Evolutionary conservation across 2,113 vertebrate species (phyloP), one percentile per base, ranked within the genome.

Genomic region (Lophochroa leadbeateri): DNA sequence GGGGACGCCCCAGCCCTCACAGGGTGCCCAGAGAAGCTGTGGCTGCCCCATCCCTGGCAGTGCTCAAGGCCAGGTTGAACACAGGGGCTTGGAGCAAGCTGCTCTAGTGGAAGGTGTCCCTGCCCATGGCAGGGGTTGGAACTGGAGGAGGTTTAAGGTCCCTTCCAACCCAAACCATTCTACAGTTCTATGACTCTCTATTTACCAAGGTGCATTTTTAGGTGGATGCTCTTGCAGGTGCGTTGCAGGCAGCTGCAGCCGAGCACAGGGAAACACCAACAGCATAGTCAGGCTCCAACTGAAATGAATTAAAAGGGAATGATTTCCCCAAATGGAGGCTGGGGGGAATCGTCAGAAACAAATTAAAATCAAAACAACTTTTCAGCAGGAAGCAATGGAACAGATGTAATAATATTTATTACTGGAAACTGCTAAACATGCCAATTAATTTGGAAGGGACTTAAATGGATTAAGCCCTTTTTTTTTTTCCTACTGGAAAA

Each of bases 321-420:
- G 9, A 88, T 76, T 95, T 96, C 89, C 89, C 92, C 92, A 86
- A 96, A 92, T 5, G 21, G 65, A 69, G 89, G 75, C 65, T 82
- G 72, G 55, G 79, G 60, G 88, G 37, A 90, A 65, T 57, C 58
- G 14, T 93, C 94, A 76, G 52, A 97, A 97, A 94, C 31, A 72
- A 94, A 90, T 91, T 68, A 85, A 97, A 95, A 97, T 61, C 81
- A 91, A 95, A 96, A 72, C 81, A 96, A 90, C 52, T 77, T 90
- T 95, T 93, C 71, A 81, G 43, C 89, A 76, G 87, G 94, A 93
- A 94, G 76, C 80, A 79, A 72, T 82, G 76, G 80, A 94, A 76
- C 86, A 96, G 92, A 95, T 95, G 95, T 81, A 88, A 72, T 60
- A 90, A 81, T 82, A 81, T 92, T 94, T 94, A 49, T 94, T 91